These are phyloP conservation scores for Cheilosia vernalis DNA, from an alignment of 2,888 invertebrate species.

Conservation along the genomic window DNA sequence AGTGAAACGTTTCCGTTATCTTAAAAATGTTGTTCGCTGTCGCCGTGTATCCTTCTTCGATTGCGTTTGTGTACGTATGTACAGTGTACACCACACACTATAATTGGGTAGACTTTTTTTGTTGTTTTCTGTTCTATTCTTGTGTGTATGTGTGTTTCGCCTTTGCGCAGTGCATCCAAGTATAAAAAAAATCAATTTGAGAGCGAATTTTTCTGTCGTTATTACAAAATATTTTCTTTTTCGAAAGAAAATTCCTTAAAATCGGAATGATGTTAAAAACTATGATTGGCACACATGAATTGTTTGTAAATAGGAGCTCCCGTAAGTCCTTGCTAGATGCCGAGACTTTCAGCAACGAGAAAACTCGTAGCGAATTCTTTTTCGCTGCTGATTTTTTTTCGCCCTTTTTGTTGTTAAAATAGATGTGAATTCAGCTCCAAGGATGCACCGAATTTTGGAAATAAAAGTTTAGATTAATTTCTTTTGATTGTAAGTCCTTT, in stretches of 20 bases:
- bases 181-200: conserved; percentile 66
- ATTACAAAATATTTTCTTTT: conserved; percentile 43
- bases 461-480: not conserved
- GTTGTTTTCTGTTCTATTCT: conserved; percentile 9
- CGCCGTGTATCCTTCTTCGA: conserved; percentile 23
- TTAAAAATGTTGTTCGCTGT: not conserved
- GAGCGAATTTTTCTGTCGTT: conserved; percentile 14
- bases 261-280: conserved; percentile 10
- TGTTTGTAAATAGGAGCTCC: conserved; percentile 32
- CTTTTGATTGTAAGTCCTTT: not conserved
- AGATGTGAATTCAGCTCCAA: not conserved
- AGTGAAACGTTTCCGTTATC: conserved; percentile 26
- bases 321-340: conserved; percentile 22
- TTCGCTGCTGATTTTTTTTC: conserved; percentile 3
- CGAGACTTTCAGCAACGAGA: conserved; percentile 49
- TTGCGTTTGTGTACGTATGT: conserved; percentile 13
- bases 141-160: conserved; percentile 31
- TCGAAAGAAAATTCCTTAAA: not conserved
- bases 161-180: conserved; percentile 56
- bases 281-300: conserved; percentile 51
- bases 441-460: conserved; percentile 4
- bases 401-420: not conserved
- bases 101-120: conserved; percentile 30
- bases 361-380: conserved; percentile 53
- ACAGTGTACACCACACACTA: conserved; percentile 33